A percentile compares a stretch with the other conserved stretches of the same genome.
phyloP scores from a whole-genome alignment of 1,140 invertebrate genomes.

The Bilobella aurantiaca region DNA sequence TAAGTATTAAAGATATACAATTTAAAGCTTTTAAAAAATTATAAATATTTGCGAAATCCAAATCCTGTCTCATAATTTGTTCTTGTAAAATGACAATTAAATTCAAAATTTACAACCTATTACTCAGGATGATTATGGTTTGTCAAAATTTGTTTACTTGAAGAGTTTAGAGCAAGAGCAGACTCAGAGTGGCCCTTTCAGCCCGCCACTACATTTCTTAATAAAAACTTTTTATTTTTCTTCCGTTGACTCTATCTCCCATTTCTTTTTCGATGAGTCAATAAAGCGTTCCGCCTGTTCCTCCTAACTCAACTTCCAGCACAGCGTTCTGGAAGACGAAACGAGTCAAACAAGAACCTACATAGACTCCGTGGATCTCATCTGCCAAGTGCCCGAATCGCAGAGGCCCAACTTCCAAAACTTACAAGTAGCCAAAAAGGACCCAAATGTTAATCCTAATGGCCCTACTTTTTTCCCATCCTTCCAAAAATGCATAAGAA shows the following conservation, averaged over 20 bases:
- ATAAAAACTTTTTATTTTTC: neutral
- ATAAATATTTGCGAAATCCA: too few relatives aligned
- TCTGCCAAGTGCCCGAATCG: neutral
- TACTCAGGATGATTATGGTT: too few relatives aligned
- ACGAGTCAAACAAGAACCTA: neutral
- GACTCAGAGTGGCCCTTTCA: neutral
- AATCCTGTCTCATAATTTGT: too few relatives aligned
- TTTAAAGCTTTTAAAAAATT: too few relatives aligned
- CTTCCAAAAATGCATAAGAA: neutral
- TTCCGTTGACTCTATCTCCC: too few relatives aligned
- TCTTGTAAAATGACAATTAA: too few relatives aligned
- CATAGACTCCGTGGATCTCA: neutral
- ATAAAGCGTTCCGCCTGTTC: conserved; percentile 5
- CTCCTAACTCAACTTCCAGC: neutral
- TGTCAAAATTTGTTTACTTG: too few relatives aligned
- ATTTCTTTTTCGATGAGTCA: conserved; percentile 8
- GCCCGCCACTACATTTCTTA: neutral
- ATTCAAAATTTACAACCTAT: too few relatives aligned
- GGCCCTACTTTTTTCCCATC: neutral
- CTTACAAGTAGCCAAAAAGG: neutral
- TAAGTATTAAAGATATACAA: too few relatives aligned
- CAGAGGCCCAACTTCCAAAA: neutral
- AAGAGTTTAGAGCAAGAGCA: neutral
- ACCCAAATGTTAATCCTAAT: conserved; percentile 5
- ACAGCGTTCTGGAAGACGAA: neutral